phyloP scores from a whole-genome alignment of 1,140 invertebrate genomes.

The Hestina assimilis region DNA sequence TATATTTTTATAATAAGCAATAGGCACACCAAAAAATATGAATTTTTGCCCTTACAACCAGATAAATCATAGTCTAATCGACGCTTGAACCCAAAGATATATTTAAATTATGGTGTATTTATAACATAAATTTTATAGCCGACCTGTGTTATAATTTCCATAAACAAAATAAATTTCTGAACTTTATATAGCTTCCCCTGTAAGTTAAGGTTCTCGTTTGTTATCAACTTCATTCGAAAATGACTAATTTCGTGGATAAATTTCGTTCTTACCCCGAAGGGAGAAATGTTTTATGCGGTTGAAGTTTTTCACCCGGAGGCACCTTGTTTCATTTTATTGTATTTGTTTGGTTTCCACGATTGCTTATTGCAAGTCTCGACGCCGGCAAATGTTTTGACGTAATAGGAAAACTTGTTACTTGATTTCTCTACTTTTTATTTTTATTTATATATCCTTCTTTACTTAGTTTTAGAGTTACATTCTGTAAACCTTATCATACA shows the following conservation, averaged over 20 bases:
- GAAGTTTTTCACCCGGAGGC: constrained; percentile 26
- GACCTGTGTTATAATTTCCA: constrained; percentile 6
- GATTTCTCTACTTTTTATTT: too few species aligned
- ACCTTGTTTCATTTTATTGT: constrained; percentile 17
- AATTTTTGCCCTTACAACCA: too few species aligned
- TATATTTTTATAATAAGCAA: too few species aligned
- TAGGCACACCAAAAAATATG: too few species aligned
- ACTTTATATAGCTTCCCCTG: constrained; percentile 30
- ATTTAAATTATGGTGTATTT: not conserved
- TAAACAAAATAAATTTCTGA: constrained; percentile 22
- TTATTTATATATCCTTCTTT: too few species aligned
- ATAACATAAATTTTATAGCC: not conserved
- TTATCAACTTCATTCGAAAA: constrained; percentile 51
- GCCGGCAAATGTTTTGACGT: too few species aligned
- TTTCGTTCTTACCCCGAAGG: constrained; percentile 30
- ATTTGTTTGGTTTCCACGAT: constrained; percentile 15
- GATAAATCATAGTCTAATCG: too few species aligned
- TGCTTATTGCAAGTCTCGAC: not conserved
- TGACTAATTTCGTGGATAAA: constrained; percentile 43
- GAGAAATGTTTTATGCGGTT: constrained; percentile 25
- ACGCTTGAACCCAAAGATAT: not conserved
- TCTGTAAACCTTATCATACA: too few species aligned
- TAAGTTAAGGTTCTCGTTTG: constrained; percentile 50
- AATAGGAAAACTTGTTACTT: too few species aligned
- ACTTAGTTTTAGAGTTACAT: too few species aligned